Conservation (phyloP, 2,888 invertebrate species). For the Pharmacophagus antenor region DNA sequence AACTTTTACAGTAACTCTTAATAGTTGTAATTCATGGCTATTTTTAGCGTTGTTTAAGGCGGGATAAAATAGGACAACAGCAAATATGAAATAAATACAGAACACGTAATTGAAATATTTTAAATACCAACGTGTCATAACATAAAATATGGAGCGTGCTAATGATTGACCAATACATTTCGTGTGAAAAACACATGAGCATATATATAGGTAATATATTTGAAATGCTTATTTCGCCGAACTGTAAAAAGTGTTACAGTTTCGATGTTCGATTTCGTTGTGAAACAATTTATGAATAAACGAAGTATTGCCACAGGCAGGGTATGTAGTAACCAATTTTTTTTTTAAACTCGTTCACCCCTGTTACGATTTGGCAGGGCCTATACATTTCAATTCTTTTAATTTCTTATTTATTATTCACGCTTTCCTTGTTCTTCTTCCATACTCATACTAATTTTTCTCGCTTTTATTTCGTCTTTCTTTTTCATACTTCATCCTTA, state of each 20-base stretch:
- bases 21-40: not conserved
- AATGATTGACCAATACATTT: conserved; percentile 18
- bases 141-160: conserved; percentile 1
- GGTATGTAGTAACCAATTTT: conserved; percentile 75
- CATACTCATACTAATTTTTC: too few species aligned
- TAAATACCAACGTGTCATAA: conserved; percentile 9
- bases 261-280: conserved; percentile 69
- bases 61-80: too few species aligned
- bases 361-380: too few species aligned
- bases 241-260: conserved; percentile 59
- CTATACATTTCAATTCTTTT: too few species aligned
- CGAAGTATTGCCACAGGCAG: conserved; percentile 67
- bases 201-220: conserved; percentile 18
- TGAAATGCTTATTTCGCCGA: conserved; percentile 21
- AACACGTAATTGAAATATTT: conserved; percentile 2
- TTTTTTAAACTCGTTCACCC: too few species aligned
- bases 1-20: not conserved
- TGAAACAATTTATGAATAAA: conserved; percentile 75
- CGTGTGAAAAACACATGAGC: conserved; percentile 20
- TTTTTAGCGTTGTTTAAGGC: too few species aligned
- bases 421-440: too few species aligned
- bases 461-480: too few species aligned
- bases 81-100: not conserved
- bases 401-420: too few species aligned
- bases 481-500: too few species aligned